Percentiles rank a stretch among this genome's conserved stretches.
Evolutionary conservation across 2,888 invertebrate genomes (phyloP).

Genomic region (Dynastes hyllus): DNA sequence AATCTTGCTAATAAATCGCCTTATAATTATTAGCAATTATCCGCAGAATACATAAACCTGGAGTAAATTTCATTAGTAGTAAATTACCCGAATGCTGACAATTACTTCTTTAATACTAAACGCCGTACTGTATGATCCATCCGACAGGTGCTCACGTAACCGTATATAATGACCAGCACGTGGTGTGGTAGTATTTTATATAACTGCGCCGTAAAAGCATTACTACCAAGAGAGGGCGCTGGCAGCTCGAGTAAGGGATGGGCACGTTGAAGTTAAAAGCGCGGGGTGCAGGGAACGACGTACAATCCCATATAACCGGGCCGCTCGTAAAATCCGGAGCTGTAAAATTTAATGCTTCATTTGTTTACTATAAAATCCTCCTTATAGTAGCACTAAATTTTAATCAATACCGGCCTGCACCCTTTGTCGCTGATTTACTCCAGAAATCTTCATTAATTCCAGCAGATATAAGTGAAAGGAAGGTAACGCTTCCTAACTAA

Average conservation of each 20-base stretch:
- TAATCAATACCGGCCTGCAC: constrained; percentile 42
- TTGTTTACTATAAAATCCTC: constrained; percentile 53
- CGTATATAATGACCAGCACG: constrained; percentile 51
- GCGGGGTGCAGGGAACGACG: not conserved
- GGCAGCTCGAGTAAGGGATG: constrained; percentile 20
- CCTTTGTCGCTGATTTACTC: constrained; percentile 34
- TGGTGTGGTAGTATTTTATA: constrained; percentile 52
- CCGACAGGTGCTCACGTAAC: constrained; percentile 10
- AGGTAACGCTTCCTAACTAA: not conserved
- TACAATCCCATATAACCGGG: constrained; percentile 37
- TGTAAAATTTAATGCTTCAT: constrained; percentile 51
- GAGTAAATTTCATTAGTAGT: not conserved
- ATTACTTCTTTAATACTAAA: constrained; percentile 13
- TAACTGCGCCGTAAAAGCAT: constrained; percentile 56
- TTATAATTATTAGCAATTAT: no score
- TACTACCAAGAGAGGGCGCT: constrained; percentile 44
- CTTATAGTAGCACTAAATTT: constrained; percentile 49
- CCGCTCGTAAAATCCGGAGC: constrained; percentile 48
- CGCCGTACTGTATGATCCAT: not conserved
- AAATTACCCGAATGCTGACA: not conserved
- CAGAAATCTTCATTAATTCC: constrained; percentile 36
- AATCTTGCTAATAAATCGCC: no score
- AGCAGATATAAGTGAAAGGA: not conserved
- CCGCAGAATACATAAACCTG: not conserved
- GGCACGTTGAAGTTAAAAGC: constrained; percentile 4